Base-by-base conservation (phyloP, 2,888 invertebrate genomes). In the Stegophylla sp. region DNA sequence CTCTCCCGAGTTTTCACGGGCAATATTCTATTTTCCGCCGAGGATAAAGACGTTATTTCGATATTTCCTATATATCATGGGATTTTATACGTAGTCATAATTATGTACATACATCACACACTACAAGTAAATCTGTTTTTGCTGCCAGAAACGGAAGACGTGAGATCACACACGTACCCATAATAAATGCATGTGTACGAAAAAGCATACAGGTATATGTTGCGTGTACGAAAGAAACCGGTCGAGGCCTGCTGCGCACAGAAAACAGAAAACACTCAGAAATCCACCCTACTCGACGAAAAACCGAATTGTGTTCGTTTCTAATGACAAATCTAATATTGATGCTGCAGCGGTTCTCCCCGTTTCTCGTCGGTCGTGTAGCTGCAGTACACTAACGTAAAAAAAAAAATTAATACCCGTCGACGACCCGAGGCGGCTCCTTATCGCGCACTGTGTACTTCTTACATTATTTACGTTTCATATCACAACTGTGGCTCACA, bases 121-220 rank as follows among this genome's bases (percentile, higher is more conserved):
- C 23, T n/a, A n/a, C n/a, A n/a, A n/a, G 23, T 56, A 56, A 20
- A 56, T n/a, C 1, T 48, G 17, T 48, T 34, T 7, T 34, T n/a
- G n/a, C 53, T 9, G 26, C 67, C 2, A n/a, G 48, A 51, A 69
- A 69, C n/a, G 28, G 48, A 69, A 69, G 48, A 48, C 15, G 56
- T 23, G 56, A 20, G 53, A 53, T 53, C 10, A 5, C 45, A 15
- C 45, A n/a, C 20, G 20, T 53, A n/a, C 3, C 10, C 3, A 53
- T 20, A 9, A 12, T 20, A 56, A 20, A 12, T 20, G 23, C 23
- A 23, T 45, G 45, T 12, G 45, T 45, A 45, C 10, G 15, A 23
- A 23, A 23, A 53, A n/a, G n/a, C 34, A 34, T 34, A 34, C 34
- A 34, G 7, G 34, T 34, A 34, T 34, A 34, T 34, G 34, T 34